Evolutionary conservation across 2,113 vertebrate species (phyloP).

Genomic region (Pelodiscus sinensis): DNA sequence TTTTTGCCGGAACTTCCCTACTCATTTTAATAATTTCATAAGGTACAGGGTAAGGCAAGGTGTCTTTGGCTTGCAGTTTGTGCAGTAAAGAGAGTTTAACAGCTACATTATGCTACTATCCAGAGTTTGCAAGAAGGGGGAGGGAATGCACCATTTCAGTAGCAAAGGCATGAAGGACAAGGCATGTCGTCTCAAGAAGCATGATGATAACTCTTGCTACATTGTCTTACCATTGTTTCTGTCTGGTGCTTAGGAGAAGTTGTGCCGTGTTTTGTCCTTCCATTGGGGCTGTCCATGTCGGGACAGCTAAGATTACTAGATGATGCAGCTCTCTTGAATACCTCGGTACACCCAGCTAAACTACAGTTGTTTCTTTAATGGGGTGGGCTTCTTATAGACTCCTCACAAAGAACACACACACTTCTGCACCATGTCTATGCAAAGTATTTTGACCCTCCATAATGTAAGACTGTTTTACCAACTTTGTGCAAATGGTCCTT

Average conservation of each 20-base stretch:
- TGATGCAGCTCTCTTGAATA: neutral
- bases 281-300: neutral
- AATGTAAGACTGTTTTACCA: neutral
- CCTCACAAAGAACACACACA: neutral
- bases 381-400: neutral
- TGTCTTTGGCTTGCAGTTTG: neutral
- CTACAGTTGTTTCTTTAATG: neutral
- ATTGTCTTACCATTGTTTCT: rapidly evolving
- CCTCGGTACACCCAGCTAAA: neutral
- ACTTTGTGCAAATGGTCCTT: neutral
- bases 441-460: neutral
- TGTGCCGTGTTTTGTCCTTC: neutral
- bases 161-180: neutral
- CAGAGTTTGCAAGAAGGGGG: neutral
- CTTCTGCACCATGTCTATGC: neutral
- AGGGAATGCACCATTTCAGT: neutral
- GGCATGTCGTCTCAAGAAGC: neutral
- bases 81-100: neutral
- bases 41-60: neutral
- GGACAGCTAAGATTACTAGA: neutral
- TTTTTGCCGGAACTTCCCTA: neutral
- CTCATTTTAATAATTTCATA: rapidly evolving
- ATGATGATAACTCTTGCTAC: neutral
- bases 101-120: neutral
- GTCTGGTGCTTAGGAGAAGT: neutral